These are phyloP conservation scores for Eidolon dupreanum DNA, from an alignment of 2,797 vertebrate genomes.

Conservation along the genomic window DNA sequence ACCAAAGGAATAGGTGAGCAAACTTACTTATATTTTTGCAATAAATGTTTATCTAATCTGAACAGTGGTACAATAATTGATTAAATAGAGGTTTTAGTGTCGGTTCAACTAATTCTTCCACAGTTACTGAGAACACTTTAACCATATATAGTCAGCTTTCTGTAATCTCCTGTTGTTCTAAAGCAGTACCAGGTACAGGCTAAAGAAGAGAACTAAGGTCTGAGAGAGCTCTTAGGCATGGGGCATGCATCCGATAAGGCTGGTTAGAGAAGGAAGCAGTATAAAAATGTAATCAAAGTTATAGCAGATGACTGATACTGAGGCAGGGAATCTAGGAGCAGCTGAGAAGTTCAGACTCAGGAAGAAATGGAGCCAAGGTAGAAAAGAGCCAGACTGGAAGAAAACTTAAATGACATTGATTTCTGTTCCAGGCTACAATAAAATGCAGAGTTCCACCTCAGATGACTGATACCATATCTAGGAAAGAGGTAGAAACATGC, in stretches of 20 bases:
- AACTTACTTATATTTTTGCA: background rate
- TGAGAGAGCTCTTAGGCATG: rapidly evolving
- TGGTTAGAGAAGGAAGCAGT: rapidly evolving
- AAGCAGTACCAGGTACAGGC: background rate
- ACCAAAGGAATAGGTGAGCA: background rate
- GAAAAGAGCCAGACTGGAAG: background rate
- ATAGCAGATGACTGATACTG: rapidly evolving
- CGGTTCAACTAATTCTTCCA: background rate
- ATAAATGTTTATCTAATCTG: background rate
- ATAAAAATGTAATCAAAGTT: background rate
- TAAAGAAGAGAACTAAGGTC: background rate
- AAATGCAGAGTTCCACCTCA: background rate
- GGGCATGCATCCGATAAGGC: rapidly evolving
- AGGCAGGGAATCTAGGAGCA: background rate
- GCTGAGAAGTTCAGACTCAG: background rate
- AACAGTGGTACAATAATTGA: background rate
- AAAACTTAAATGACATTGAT: background rate
- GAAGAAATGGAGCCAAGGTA: background rate
- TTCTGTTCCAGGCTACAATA: background rate
- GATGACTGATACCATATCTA: background rate
- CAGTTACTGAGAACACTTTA: background rate
- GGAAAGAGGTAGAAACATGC: rapidly evolving
- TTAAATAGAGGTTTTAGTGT: background rate
- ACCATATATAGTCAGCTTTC: background rate
- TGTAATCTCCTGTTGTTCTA: background rate